Evolutionary conservation across 2,888 invertebrate genomes (phyloP), one percentile per base, ranked within the genome.

Genomic region (Lingula anatina): DNA sequence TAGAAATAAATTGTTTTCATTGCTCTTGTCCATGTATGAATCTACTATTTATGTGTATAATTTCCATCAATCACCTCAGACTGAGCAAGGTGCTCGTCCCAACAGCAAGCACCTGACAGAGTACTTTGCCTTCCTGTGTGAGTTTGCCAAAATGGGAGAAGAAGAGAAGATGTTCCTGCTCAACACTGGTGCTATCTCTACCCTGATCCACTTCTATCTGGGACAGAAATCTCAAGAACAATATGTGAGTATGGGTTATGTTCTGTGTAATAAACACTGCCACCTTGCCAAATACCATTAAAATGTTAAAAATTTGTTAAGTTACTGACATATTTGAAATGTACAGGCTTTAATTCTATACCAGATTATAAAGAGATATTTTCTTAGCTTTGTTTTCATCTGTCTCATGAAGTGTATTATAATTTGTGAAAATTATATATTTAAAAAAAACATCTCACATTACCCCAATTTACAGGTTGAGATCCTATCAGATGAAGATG

Each of bases 141-240:
- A 95, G 76, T 94, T 94, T 77, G 90, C 92, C 62, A 88, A 92
- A 74, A 90, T 93, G 89, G 93, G 94, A 0, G 92, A 92, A 56
- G 91, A 91, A 65, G 94, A 95, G 74, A 87, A 89, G 26, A 84
- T 86, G 72, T 95, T 94, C 78, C 80, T 95, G 66, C 81, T 93
- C 56, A 84, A 88, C 25, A 86, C 89, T 49, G 89, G 90, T 69
- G 89, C 92, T 31, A 92, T 95, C 56, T 86, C 89, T 51, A 88
- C 86, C 49, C 89, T 94, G 84, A 87, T 93, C 41, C 87, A 88
- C 73, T 95, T 94, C 78, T 95, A 94, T 80, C 81, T 95, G 47
- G 91, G 71, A 27, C 71, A 73, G 61, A 73, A 73, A 49, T 60
- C 66, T 26, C 68, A 70, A 46, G 70, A 68, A 43, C 66, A 61